Base-by-base conservation (phyloP, 2,888 invertebrate genomes). In the Drosophila kuntzei region DNA sequence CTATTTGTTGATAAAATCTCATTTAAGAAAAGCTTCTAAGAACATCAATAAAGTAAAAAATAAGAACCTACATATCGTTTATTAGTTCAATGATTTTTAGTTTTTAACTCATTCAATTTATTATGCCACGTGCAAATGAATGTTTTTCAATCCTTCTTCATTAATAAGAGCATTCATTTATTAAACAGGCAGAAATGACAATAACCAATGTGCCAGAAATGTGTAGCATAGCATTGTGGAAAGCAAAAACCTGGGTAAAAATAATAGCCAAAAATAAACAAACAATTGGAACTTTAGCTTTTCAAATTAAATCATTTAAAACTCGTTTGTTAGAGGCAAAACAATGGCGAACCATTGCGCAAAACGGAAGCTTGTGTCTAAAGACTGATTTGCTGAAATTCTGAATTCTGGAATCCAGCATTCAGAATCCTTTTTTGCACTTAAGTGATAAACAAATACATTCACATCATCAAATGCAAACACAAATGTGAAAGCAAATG, bases 381-480 rank as follows among this genome's bases (percentile, higher is more conserved):
- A 68, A 63, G 80, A 54, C 76, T 73, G 73, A 60, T 54, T 60
- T 67, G 68, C 68, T 69, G 53, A 62, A 68, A 66, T 61, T 72
- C 72, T 61, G 64, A 41, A 36, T 59, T 27, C 47, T 43, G 41
- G 50, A 49, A 74, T 73, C 37, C 80, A 54, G 80, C 53, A 74
- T 73, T 32, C 77, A 55, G 83, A 77, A 88, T 78, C 83, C 76
- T 83, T 86, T 86, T 86, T 79, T 84, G 71, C 80, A 80, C 86
- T 86, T 81, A 88, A 88, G 88, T 89, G 89, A 87, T 88, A 83
- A 85, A 83, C 88, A 89, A 89, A 89, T 87, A 88, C 82, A 84
- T 73, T 77, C 74, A 63, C 73, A 84, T 64, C 84, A 62, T 59
- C 80, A 80, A 71, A 76, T 67, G 68, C 82, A 71, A 69, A 76